Percentiles rank a stretch among this genome's conserved stretches.
Evolutionary conservation across 2,113 vertebrate species (phyloP).

Genomic region (Pseudopipra pipra): DNA sequence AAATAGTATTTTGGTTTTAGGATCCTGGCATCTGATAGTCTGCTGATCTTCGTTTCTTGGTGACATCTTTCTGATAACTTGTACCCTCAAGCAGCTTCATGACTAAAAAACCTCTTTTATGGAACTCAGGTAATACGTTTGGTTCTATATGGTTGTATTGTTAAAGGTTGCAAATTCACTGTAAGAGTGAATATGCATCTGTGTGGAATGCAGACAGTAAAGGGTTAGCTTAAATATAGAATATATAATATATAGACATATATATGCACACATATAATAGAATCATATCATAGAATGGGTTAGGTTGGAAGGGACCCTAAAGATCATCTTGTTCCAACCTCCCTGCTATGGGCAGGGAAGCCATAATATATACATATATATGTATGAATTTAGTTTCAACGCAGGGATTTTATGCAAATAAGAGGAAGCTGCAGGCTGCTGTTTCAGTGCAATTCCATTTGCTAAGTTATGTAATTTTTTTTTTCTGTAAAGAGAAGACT

Average conservation of each 20-base stretch:
- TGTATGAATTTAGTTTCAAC: background rate
- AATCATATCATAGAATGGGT: background rate
- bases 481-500: background rate
- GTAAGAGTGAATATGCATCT: rapidly evolving
- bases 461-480: background rate
- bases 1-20: background rate
- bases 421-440: background rate
- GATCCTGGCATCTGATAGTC: background rate
- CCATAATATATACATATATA: background rate
- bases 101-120: background rate
- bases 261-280: background rate
- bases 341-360: background rate
- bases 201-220: background rate
- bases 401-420: background rate
- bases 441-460: background rate
- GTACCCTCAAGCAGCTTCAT: background rate
- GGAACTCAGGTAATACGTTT: rapidly evolving
- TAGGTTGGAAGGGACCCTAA: background rate
- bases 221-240: background rate
- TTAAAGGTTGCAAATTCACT: background rate
- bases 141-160: background rate
- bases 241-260: background rate
- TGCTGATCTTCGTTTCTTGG: background rate
- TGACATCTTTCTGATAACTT: background rate
- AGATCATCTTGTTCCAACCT: background rate